phyloP scores from a whole-genome alignment of 1,140 invertebrate species.

The Conus betulinus region DNA sequence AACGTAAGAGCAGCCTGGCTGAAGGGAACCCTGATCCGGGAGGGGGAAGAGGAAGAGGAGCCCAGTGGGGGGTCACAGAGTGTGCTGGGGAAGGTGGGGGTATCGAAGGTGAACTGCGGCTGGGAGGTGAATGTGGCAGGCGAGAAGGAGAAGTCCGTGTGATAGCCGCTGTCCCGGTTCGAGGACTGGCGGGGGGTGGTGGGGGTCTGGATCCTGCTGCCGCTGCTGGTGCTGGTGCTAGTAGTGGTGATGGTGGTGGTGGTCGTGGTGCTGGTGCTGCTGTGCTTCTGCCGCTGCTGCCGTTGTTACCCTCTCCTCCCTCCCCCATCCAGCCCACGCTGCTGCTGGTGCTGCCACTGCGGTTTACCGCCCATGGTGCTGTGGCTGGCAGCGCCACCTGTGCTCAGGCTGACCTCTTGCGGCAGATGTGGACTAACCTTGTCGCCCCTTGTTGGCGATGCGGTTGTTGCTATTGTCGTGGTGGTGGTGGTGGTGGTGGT shows the following conservation, averaged over 20 bases:
- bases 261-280: background rate
- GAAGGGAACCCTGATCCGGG: background rate
- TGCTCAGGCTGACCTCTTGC: background rate
- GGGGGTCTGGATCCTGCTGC: background rate
- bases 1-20: background rate
- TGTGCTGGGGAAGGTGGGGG: conserved; percentile 46
- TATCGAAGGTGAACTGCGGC: background rate
- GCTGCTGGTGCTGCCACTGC: conserved; percentile 2
- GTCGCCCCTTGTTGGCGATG: background rate
- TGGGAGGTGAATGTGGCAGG: conserved; percentile 38
- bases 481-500: background rate
- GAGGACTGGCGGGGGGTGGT: conserved; percentile 26
- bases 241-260: background rate
- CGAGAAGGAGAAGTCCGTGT: conserved; percentile 45
- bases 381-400: background rate
- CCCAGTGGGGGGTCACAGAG: background rate
- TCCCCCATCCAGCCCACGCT: conserved; percentile 14
- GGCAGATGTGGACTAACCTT: background rate
- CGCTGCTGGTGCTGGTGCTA: background rate
- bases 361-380: conserved; percentile 21
- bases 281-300: background rate
- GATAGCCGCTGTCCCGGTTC: conserved; percentile 56
- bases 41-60: background rate
- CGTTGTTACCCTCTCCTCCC: background rate
- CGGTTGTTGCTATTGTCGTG: background rate